Percentiles rank a stretch among this genome's conserved stretches.
Evolutionary conservation across 2,797 vertebrate species (phyloP).

Genomic region (Parotocinclus haroldoi): DNA sequence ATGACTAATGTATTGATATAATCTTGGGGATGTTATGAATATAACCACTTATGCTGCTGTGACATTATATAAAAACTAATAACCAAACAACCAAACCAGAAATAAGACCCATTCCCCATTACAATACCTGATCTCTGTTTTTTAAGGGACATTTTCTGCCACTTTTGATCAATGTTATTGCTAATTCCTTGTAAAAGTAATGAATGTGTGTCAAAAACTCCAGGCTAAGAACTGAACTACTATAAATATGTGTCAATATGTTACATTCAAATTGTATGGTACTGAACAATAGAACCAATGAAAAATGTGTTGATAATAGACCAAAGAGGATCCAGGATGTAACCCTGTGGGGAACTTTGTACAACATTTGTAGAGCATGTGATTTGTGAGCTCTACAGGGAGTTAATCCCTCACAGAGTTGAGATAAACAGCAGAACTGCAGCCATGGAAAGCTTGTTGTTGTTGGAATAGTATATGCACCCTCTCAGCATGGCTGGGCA

Average conservation of each 20-base stretch:
- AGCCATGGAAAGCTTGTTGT: background rate
- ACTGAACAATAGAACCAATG: background rate
- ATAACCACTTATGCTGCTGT: no score
- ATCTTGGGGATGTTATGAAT: no score
- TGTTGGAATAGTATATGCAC: background rate
- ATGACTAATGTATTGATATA: no score
- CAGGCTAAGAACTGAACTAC: background rate
- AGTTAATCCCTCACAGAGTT: conserved; percentile 53
- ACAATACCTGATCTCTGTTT: no score
- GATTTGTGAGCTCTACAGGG: conserved; percentile 50
- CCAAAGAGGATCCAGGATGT: background rate
- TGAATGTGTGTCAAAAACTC: background rate
- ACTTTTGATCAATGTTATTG: no score
- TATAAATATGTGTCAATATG: no score
- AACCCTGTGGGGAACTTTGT: background rate
- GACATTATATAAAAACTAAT: no score
- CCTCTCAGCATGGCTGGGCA: conserved; percentile 34
- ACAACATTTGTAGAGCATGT: conserved; percentile 3
- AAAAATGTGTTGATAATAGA: background rate
- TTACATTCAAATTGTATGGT: background rate
- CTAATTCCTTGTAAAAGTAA: no score
- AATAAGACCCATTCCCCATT: no score
- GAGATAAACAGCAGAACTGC: conserved; percentile 40
- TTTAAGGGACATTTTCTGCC: no score
- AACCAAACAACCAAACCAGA: no score